A percentile compares a stretch with the other conserved stretches of the same genome.
Evolutionary conservation across 2,113 vertebrate species (phyloP).

Genomic region (Leptobrachium ailaonicum): DNA sequence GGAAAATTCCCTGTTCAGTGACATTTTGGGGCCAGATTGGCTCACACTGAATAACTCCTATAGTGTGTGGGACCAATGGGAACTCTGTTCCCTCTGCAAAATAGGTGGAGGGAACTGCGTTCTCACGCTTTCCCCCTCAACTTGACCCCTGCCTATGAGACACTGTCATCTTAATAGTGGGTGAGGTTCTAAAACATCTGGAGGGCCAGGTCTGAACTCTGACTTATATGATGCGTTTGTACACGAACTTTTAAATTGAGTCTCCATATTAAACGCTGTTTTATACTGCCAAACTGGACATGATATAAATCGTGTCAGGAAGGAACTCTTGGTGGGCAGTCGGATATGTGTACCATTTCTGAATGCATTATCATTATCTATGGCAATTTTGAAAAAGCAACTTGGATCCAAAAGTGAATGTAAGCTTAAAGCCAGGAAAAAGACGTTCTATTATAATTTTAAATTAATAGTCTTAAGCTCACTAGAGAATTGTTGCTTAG

Average conservation of each 20-base stretch:
- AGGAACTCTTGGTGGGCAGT: not conserved
- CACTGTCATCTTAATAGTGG: too few relatives aligned
- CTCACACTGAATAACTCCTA: too few relatives aligned
- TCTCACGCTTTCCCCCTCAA: too few relatives aligned
- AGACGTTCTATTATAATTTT: conserved; percentile 31
- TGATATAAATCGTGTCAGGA: not conserved
- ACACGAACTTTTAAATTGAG: not conserved
- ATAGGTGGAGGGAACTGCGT: too few relatives aligned
- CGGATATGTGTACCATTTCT: not conserved
- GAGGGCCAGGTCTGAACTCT: too few relatives aligned
- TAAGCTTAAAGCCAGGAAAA: conserved; percentile 14
- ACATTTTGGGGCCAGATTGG: too few relatives aligned
- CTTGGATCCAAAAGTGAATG: conserved; percentile 4
- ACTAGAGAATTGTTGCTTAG: conserved; percentile 11
- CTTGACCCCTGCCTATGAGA: too few relatives aligned
- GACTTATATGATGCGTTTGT: not conserved
- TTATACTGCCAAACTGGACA: not conserved
- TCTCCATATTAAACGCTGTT: not conserved
- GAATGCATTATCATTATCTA: conserved; percentile 16
- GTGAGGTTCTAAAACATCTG: too few relatives aligned
- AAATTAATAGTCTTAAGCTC: conserved; percentile 31
- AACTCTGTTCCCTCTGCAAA: too few relatives aligned
- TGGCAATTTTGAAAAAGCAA: conserved; percentile 5
- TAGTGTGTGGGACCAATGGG: too few relatives aligned
- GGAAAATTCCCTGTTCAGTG: too few relatives aligned